Base-by-base conservation (phyloP, 2,888 invertebrate genomes). In the Zelleria hepariella region DNA sequence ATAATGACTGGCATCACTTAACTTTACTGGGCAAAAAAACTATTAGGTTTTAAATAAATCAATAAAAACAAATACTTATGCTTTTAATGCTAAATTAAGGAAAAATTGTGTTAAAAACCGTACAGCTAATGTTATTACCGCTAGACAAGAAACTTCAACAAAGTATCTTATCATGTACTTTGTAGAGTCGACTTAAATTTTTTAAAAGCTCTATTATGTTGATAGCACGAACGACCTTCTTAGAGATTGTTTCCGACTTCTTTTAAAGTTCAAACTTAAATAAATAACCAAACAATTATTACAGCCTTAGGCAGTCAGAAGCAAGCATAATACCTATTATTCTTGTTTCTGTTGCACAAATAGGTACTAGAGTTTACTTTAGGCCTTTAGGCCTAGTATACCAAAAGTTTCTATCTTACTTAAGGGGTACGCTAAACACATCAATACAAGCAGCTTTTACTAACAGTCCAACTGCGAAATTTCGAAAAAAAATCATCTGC, bases 181-280 rank as follows among this genome's bases (percentile, higher is more conserved):
- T 52, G 23, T 58, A 42, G 21, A 26, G 15, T 55, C 51, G 15
- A 56, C 57, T 59, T n/a, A n/a, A 58, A 24, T 57, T 49, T 20
- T 20, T 53, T 15, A 32, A 60, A 60, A 63, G 51, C 20, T 42
- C 60, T 66, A 67, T 67, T 63, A 60, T 64, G 59, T 62, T 21
- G 18, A 27, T 62, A 8, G 18, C 51, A 66, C 64, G 60, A 64
- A 32, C 62, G 73, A 65, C 80, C 80, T 81, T 80, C 76, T 52
- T 59, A 73, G 66, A 70, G 70, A 69, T 68, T 68, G 67, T 73
- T 79, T 80, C 78, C 77, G 76, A 80, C 77, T 74, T 69, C 61
- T 71, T n/a, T n/a, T 68, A 66, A 60, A 68, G 67, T 64, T 67
- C 67, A 72, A 64, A 63, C 68, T 5, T 1, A 32, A 32, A 15